Percentiles rank a stretch among this genome's conserved stretches.
phyloP scores from a whole-genome alignment of 2,888 invertebrate species.

The Amiota communis region DNA sequence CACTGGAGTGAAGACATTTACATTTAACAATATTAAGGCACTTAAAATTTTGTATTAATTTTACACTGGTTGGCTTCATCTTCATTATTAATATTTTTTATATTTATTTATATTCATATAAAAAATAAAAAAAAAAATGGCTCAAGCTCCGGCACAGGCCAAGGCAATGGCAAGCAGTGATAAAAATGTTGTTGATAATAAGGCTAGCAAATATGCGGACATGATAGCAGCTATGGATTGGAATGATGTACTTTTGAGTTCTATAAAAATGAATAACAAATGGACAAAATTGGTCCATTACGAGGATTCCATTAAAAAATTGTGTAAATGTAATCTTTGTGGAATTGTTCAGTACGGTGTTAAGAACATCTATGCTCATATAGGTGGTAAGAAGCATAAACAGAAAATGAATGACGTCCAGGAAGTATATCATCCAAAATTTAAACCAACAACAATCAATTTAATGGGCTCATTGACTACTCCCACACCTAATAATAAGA shows the following conservation, averaged over 20 bases:
- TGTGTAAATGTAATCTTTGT: slow-evolving; percentile 59
- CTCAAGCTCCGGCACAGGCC: no score
- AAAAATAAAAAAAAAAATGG: no score
- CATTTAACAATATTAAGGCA: no score
- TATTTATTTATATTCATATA: no score
- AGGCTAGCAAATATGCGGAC: no score
- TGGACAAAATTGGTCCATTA: slow-evolving; percentile 52
- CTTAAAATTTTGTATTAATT: neutral
- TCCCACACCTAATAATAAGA: no score
- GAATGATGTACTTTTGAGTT: no score
- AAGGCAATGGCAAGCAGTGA: no score
- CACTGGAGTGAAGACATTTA: neutral
- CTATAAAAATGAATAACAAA: slow-evolving; percentile 16
- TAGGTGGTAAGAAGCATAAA: slow-evolving; percentile 65
- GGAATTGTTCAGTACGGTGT: slow-evolving; percentile 54
- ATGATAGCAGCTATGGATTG: no score
- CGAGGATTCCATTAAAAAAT: slow-evolving; percentile 34
- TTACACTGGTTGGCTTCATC: neutral
- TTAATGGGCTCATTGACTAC: no score
- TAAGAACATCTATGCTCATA: slow-evolving; percentile 60
- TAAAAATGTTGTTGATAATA: no score
- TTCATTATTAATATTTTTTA: neutral
- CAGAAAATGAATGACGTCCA: slow-evolving; percentile 49
- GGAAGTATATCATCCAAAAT: slow-evolving; percentile 52
- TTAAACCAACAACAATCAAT: slow-evolving; percentile 39